Percentiles rank a stretch among this genome's conserved stretches.
phyloP scores from a whole-genome alignment of 2,797 vertebrate species.

The Acanthopagrus latus region DNA sequence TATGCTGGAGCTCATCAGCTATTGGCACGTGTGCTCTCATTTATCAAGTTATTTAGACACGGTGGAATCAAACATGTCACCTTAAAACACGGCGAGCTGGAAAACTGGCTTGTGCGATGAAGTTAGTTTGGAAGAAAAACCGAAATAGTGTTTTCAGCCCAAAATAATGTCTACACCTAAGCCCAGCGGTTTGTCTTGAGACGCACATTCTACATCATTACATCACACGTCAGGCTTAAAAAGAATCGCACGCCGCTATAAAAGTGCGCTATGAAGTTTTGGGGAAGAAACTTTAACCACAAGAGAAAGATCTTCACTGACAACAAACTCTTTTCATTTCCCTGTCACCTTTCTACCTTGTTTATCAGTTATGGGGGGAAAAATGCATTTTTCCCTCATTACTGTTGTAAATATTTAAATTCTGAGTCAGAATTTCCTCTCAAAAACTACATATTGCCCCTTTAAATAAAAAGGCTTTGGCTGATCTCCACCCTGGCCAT shows the following conservation, averaged over 20 bases:
- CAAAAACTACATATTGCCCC: neutral
- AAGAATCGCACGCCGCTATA: no score
- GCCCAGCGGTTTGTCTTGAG: conserved; percentile 30
- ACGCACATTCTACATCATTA: conserved; percentile 11
- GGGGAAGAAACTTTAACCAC: no score
- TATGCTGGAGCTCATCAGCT: conserved; percentile 47
- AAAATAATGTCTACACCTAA: conserved; percentile 34
- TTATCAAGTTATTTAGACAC: conserved; percentile 61
- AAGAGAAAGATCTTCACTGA: no score
- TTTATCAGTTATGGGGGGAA: no score
- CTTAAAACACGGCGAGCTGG: conserved; percentile 50
- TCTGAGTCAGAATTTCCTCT: no score
- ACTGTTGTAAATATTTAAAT: no score
- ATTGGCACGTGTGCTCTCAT: conserved; percentile 57
- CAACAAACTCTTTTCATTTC: no score
- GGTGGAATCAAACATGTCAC: conserved; percentile 62
- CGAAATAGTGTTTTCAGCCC: conserved; percentile 21
- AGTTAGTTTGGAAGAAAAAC: conserved; percentile 44
- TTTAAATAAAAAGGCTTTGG: conserved; percentile 41
- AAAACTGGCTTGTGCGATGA: conserved; percentile 47
- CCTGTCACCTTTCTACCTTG: no score
- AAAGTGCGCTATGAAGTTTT: no score
- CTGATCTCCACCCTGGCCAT: conserved; percentile 28
- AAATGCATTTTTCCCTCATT: no score
- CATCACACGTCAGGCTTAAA: no score